Evolutionary conservation across 2,113 vertebrate genomes (phyloP).

Genomic region (Camarhynchus parvulus): DNA sequence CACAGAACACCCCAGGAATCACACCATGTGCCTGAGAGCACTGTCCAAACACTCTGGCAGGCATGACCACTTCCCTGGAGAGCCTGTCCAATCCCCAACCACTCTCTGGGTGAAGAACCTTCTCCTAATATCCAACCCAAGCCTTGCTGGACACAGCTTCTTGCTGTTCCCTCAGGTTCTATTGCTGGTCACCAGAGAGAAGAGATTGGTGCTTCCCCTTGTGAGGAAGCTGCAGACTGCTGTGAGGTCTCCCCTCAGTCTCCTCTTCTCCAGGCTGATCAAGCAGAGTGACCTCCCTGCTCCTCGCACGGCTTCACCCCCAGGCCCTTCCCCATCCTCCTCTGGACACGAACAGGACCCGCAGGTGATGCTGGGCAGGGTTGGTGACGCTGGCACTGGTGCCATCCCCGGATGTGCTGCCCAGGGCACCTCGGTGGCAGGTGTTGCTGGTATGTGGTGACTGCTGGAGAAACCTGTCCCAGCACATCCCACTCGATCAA

Average conservation of each 20-base stretch:
- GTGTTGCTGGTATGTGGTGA: neutral
- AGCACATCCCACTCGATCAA: neutral
- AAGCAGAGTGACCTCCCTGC: neutral
- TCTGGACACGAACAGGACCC: neutral
- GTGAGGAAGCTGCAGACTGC: neutral
- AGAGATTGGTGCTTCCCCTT: neutral
- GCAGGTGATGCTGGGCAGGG: neutral
- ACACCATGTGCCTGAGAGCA: neutral
- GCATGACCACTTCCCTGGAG: neutral
- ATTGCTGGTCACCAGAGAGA: neutral
- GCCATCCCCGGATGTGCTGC: fast-evolving
- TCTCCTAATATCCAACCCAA: neutral
- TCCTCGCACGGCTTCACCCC: fast-evolving
- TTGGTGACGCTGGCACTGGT: neutral
- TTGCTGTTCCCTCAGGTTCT: neutral
- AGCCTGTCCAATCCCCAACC: neutral
- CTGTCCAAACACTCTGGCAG: neutral
- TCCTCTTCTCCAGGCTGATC: neutral
- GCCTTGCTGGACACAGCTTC: neutral
- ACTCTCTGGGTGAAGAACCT: neutral
- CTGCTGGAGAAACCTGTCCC: neutral
- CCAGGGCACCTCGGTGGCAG: neutral
- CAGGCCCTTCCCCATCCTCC: neutral
- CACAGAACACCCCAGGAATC: neutral
- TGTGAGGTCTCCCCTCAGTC: neutral